Evolutionary conservation across 2,113 vertebrate genomes (phyloP).

Genomic region (Laticauda colubrina): DNA sequence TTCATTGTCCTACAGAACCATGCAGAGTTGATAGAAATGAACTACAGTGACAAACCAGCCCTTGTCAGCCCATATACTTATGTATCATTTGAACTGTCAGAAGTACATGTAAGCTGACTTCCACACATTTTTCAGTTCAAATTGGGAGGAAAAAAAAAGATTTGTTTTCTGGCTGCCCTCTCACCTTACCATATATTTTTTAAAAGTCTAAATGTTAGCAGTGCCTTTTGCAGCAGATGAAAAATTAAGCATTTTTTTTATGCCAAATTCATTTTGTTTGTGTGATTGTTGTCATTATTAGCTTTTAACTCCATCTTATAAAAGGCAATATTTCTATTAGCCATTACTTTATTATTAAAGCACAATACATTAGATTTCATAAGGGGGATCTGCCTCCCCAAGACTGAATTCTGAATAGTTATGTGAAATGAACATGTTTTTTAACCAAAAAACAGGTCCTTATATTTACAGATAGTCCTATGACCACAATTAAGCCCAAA

Average conservation of each 20-base stretch:
- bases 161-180: constrained; percentile 42
- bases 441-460: constrained; percentile 47
- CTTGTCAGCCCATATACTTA: constrained; percentile 80
- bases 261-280: constrained; percentile 49
- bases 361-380: constrained; percentile 62
- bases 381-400: constrained; percentile 51
- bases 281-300: constrained; percentile 54
- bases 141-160: constrained; percentile 43
- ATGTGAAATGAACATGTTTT: constrained; percentile 53
- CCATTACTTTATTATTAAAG: constrained; percentile 52
- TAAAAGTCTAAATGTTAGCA: constrained; percentile 59
- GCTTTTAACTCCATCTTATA: constrained; percentile 61
- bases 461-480: constrained; percentile 38
- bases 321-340: constrained; percentile 50
- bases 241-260: constrained; percentile 65
- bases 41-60: constrained; percentile 77
- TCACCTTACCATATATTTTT: constrained; percentile 32
- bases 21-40: constrained; percentile 79
- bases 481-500: background rate
- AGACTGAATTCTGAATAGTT: constrained; percentile 56
- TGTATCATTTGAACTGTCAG: constrained; percentile 82
- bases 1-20: constrained; percentile 83
- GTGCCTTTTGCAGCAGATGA: constrained; percentile 50
- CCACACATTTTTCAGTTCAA: constrained; percentile 67
- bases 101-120: constrained; percentile 73